These are phyloP conservation scores for Phaethon lepturus DNA, from an alignment of 2,113 vertebrate species.

Conservation along the genomic window DNA sequence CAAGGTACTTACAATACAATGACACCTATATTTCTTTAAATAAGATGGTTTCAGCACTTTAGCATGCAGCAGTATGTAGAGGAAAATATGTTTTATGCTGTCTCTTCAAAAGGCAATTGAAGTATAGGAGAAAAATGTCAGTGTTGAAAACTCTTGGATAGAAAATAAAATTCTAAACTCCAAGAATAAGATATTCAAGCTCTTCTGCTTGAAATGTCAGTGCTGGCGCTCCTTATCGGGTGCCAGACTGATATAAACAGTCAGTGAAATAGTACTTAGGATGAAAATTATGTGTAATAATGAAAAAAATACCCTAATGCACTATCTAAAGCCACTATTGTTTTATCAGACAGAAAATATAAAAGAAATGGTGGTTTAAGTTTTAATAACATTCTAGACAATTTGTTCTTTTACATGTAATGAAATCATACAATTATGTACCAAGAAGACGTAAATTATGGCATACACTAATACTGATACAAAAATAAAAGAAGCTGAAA, in stretches of 20 bases:
- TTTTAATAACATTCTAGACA: neutral
- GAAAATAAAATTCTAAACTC: conserved; percentile 50
- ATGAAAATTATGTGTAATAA: neutral
- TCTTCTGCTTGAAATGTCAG: conserved; percentile 62
- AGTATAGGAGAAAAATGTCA: neutral
- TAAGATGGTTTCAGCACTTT: neutral
- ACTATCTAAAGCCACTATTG: neutral
- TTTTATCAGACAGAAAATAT: neutral
- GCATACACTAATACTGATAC: neutral
- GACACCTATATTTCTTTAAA: neutral
- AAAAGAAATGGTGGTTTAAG: neutral
- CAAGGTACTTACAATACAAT: neutral
- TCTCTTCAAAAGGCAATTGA: conserved; percentile 14
- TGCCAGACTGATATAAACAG: neutral
- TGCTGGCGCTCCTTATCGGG: neutral
- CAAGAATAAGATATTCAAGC: conserved; percentile 18
- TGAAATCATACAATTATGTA: neutral
- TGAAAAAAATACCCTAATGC: neutral
- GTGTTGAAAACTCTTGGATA: neutral
- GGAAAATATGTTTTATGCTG: neutral
- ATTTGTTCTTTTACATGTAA: neutral
- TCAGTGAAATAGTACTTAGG: neutral
- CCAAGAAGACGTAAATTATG: neutral
- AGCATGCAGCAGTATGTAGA: neutral
- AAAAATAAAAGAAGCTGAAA: neutral